phyloP scores from a whole-genome alignment of 2,888 invertebrate genomes.

The Aleiodes testaceus region DNA sequence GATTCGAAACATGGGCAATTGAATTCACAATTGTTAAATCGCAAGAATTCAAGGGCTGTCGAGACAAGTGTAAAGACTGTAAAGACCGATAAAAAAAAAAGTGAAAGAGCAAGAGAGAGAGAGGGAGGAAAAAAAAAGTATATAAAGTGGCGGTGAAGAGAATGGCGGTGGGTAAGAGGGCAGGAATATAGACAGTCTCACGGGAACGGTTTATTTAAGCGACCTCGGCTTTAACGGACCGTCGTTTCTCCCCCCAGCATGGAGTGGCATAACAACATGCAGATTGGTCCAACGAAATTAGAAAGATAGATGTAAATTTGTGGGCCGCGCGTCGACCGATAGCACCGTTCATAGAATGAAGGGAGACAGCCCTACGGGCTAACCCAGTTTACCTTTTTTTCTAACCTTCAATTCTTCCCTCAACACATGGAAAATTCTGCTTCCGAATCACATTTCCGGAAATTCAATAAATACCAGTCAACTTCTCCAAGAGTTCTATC shows the following conservation, averaged over 20 bases:
- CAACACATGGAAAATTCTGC: conserved; percentile 3
- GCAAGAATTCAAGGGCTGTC: conserved; percentile 34
- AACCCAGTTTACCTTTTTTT: conserved; percentile 8
- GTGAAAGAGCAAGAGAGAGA: conserved; percentile 5
- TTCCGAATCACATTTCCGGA: neutral
- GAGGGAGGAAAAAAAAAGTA: conserved; percentile 1
- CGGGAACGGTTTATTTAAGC: conserved; percentile 60
- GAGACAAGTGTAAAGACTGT: conserved; percentile 34
- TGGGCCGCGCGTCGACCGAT: conserved; percentile 52
- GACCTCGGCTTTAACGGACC: conserved; percentile 58
- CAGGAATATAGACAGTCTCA: conserved; percentile 45
- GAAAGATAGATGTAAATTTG: conserved; percentile 65
- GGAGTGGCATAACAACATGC: conserved; percentile 61
- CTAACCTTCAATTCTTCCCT: neutral
- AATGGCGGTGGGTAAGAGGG: conserved; percentile 26
- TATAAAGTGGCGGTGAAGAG: conserved; percentile 26
- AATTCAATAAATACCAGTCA: conserved; percentile 8
- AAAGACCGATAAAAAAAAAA: conserved; percentile 29
- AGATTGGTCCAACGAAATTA: conserved; percentile 65
- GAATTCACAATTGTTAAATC: conserved; percentile 38
- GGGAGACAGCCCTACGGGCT: conserved; percentile 25
- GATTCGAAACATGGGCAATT: conserved; percentile 33
- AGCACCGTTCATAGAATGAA: conserved; percentile 37
- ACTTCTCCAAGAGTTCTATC: conserved; percentile 6
- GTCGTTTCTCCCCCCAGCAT: conserved; percentile 45